Evolutionary conservation across 2,888 invertebrate species (phyloP), one percentile per base, ranked within the genome.

Genomic region (Cyrtodaria siliqua): DNA sequence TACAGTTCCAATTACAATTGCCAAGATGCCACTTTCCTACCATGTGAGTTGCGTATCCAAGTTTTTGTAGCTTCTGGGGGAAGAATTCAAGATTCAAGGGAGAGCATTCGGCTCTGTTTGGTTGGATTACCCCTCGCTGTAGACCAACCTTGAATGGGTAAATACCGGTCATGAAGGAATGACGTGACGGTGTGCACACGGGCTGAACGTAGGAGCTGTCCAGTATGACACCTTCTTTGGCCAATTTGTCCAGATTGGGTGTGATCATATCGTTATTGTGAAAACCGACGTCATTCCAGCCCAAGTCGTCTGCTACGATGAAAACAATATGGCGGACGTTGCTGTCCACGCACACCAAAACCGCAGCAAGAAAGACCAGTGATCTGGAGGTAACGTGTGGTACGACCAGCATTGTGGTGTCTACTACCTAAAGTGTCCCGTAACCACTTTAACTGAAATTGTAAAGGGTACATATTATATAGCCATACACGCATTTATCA

Each of bases 1-100:
- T 90, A 72, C 91, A 93, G 14, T 90, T 89, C 82, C 90, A 88
- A 52, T 91, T 89, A 84, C 93, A 94, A 74, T 90, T 92, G 0
- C 94, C 94, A 55, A 94, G 84, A 86, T 94, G 93, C 94, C 94
- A 94, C 84, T 91, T 91, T 61, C 91, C 91, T 6, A 89, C 83
- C 77, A 89, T 89, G 71, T 90, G 90, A 1, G 90, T 90, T 9
- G 85, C 75, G 56, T 91, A 91, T 8, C 90, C 90, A 9, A 86
- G 66, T 26, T 76, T 72, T 55, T 86, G 86, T 42, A 91, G 64
- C 26, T 83, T 79, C 68, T 89, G 77, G 6, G 91, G 88, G 8
- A 91, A 71, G 29, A 86, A 85, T 0, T 87, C 79, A 9, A 72
- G 47, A 50, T 89, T 84, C 12, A 85, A 52, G 1, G 92, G 91